Conservation (phyloP, 1,140 invertebrate species). For the Ruditapes philippinarum region DNA sequence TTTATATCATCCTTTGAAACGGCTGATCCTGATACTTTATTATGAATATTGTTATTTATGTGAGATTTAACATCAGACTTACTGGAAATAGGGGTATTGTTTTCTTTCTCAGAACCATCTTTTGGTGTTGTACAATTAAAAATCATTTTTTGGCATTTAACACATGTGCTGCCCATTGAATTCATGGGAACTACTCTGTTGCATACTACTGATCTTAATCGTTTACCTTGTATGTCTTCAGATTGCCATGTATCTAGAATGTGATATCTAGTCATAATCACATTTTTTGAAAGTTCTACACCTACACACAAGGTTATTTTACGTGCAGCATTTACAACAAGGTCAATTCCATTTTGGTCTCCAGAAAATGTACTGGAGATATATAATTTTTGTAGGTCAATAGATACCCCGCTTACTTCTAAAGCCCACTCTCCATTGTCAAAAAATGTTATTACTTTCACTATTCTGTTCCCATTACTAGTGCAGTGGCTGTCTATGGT, state of each 20-base stretch:
- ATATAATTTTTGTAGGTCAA: not conserved
- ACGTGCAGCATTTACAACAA: not conserved
- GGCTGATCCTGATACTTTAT: not conserved
- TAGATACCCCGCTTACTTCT: not conserved
- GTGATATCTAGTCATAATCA: constrained; percentile 30
- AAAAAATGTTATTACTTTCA: not conserved
- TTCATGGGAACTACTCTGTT: not conserved
- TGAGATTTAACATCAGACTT: too few relatives aligned
- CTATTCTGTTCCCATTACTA: not conserved
- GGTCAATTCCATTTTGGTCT: too few relatives aligned
- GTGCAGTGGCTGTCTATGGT: not conserved
- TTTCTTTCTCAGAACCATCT: not conserved
- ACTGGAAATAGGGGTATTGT: not conserved
- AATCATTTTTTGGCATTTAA: not conserved
- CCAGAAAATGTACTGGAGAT: not conserved
- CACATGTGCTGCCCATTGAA: not conserved
- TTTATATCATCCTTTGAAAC: not conserved
- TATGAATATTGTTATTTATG: too few relatives aligned
- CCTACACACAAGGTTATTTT: not conserved
- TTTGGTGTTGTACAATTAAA: not conserved
- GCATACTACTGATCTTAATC: not conserved
- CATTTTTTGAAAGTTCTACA: not conserved
- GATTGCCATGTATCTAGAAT: not conserved
- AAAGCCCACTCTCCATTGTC: not conserved
- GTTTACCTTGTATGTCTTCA: not conserved